Evolutionary conservation across 2,797 vertebrate genomes (phyloP).

Genomic region (Sylvilagus floridanus): DNA sequence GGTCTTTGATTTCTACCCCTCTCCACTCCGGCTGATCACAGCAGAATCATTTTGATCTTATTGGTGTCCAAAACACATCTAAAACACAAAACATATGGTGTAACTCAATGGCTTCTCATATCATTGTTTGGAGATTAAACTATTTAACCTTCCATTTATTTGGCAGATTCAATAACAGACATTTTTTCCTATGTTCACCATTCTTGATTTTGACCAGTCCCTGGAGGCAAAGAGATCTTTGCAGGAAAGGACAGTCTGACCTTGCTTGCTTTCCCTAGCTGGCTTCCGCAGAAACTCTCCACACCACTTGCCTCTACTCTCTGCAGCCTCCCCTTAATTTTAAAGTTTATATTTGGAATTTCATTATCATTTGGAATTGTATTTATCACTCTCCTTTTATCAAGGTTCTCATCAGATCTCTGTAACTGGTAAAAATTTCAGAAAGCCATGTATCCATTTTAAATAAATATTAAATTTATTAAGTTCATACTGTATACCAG

Average conservation of each 20-base stretch:
- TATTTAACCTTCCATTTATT: slow-evolving; percentile 56
- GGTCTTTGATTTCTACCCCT: slow-evolving; percentile 22
- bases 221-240: slow-evolving; percentile 17
- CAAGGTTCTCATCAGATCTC: slow-evolving; percentile 44
- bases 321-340: not conserved
- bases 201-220: slow-evolving; percentile 6
- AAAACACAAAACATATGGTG: slow-evolving; percentile 46
- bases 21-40: not conserved
- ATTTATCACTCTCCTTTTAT: slow-evolving; percentile 53
- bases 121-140: not conserved
- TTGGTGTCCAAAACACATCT: not conserved
- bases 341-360: slow-evolving; percentile 46
- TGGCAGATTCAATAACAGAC: slow-evolving; percentile 16
- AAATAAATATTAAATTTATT: not conserved
- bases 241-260: not conserved
- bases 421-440: slow-evolving; percentile 19
- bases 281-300: not conserved
- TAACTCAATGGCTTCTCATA: slow-evolving; percentile 15
- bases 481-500: slow-evolving; percentile 32
- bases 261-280: not conserved
- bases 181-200: not conserved
- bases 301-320: not conserved
- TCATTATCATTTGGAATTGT: not conserved
- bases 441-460: slow-evolving; percentile 49
- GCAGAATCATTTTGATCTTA: slow-evolving; percentile 11